A percentile compares a stretch with the other conserved stretches of the same genome.
These are phyloP conservation scores for Chauna torquata DNA, from an alignment of 2,113 vertebrate genomes.

Conservation along the genomic window DNA sequence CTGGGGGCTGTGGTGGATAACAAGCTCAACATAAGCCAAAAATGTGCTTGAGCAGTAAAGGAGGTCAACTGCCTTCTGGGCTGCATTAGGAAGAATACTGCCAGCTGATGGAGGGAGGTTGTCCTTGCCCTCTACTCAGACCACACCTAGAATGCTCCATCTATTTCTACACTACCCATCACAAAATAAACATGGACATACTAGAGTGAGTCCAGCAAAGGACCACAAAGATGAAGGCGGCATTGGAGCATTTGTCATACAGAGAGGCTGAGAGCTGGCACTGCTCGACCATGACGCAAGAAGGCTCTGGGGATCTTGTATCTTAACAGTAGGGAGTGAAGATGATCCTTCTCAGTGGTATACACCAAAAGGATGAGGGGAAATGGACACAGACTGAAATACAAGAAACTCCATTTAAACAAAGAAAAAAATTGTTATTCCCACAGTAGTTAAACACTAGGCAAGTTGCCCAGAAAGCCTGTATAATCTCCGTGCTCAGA, in stretches of 20 bases:
- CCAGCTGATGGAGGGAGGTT: neutral
- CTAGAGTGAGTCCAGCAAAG: neutral
- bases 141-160: neutral
- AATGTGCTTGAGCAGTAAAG: neutral
- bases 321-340: neutral
- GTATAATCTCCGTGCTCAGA: neutral
- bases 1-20: neutral
- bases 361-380: neutral
- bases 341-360: neutral
- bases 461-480: neutral
- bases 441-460: neutral
- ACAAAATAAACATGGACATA: neutral
- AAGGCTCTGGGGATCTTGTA: neutral
- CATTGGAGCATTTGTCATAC: neutral
- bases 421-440: neutral
- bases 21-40: neutral
- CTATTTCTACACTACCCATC: neutral
- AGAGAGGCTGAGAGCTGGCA: neutral
- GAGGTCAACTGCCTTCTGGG: neutral
- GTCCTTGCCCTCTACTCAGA: neutral
- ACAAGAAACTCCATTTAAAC: neutral
- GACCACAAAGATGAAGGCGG: neutral
- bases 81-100: neutral
- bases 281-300: neutral
- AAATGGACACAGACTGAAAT: neutral